phyloP scores from a whole-genome alignment of 2,888 invertebrate species.

The Apomyelois bistriatella region DNA sequence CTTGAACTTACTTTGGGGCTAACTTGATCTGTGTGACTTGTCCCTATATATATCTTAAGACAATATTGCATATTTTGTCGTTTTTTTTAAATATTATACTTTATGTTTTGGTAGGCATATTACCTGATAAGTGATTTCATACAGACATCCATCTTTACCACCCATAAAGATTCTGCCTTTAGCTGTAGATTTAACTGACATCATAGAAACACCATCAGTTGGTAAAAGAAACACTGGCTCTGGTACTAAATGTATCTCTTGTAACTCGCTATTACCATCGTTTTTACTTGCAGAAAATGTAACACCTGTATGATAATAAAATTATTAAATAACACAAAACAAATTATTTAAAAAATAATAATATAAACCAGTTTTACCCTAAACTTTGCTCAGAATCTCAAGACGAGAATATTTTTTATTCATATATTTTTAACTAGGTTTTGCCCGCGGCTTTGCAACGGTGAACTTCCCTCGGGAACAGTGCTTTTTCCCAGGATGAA shows the following conservation, averaged over 20 bases:
- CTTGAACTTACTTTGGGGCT: too few relatives aligned
- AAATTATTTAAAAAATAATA: too few relatives aligned
- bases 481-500: too few relatives aligned
- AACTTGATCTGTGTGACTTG: too few relatives aligned
- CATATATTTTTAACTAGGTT: too few relatives aligned
- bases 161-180: constrained; percentile 96
- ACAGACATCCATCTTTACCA: constrained; percentile 95
- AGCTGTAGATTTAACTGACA: constrained; percentile 88
- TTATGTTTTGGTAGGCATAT: too few relatives aligned
- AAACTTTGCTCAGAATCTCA: background rate
- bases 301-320: constrained; percentile 55
- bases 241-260: constrained; percentile 94
- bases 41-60: too few relatives aligned
- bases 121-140: constrained; percentile 96
- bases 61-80: too few relatives aligned
- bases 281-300: constrained; percentile 76
- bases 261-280: constrained; percentile 70
- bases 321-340: background rate
- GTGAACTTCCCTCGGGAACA: too few relatives aligned
- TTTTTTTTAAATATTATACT: background rate
- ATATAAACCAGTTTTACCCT: too few relatives aligned
- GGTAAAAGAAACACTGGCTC: constrained; percentile 96
- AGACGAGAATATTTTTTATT: too few relatives aligned
- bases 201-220: constrained; percentile 92
- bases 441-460: too few relatives aligned